These are phyloP conservation scores for Acleris laterana DNA, from an alignment of 2,888 invertebrate genomes.

Conservation along the genomic window DNA sequence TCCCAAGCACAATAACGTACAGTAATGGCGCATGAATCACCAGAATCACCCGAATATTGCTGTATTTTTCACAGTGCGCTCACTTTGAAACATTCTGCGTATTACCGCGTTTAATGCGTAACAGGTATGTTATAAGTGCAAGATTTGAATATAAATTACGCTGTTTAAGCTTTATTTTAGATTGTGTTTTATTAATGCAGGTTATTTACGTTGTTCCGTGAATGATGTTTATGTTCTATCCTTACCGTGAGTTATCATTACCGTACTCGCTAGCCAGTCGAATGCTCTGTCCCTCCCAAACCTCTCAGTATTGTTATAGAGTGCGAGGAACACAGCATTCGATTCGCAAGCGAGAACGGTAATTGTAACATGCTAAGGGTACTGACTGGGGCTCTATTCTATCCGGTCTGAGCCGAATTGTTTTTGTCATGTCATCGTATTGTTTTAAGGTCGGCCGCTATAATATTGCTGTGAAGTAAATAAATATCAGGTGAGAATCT, in stretches of 20 bases:
- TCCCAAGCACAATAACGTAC: conserved; percentile 60
- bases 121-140: conserved; percentile 33
- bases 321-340: no score
- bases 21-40: conserved; percentile 70
- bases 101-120: conserved; percentile 43
- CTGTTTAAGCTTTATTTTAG: conserved; percentile 15
- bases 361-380: no score
- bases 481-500: no score
- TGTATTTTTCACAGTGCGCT: conserved; percentile 56
- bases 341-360: no score
- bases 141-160: conserved; percentile 36
- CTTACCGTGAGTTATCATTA: no score
- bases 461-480: no score
- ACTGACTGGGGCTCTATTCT: background rate
- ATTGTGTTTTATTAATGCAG: conserved; percentile 2
- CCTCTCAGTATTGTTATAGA: no score
- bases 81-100: conserved; percentile 59
- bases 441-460: no score
- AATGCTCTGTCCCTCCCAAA: no score
- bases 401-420: background rate
- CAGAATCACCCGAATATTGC: conserved; percentile 66
- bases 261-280: no score
- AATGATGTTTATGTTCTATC: background rate
- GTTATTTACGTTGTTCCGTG: background rate
- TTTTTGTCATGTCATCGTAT: background rate